Conservation (phyloP, 2,888 invertebrate species). For the Melanophora roralis region DNA sequence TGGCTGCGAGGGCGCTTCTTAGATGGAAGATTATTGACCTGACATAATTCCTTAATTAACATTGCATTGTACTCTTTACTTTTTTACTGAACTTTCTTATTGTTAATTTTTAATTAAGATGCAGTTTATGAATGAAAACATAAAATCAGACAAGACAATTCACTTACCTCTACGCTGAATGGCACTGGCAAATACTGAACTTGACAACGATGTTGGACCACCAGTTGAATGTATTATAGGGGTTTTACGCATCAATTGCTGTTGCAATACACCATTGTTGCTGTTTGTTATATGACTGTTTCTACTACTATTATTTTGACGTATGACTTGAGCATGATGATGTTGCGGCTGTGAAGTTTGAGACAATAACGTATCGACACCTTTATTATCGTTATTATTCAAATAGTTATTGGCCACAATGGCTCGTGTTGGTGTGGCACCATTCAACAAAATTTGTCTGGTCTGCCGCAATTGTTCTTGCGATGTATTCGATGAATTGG, state of each 20-base stretch:
- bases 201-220: slow-evolving; percentile 66
- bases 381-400: slow-evolving; percentile 72
- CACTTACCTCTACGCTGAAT: slow-evolving; percentile 72
- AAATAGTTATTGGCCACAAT: slow-evolving; percentile 76
- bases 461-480: slow-evolving; percentile 66
- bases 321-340: slow-evolving; percentile 66
- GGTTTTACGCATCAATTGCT: slow-evolving; percentile 72
- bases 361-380: slow-evolving; percentile 56
- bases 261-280: slow-evolving; percentile 66
- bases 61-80: too few species aligned
- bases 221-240: slow-evolving; percentile 73
- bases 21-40: too few species aligned
- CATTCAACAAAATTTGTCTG: slow-evolving; percentile 66
- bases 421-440: slow-evolving; percentile 70
- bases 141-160: too few species aligned
- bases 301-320: slow-evolving; percentile 60
- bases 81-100: too few species aligned
- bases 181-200: slow-evolving; percentile 70
- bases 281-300: slow-evolving; percentile 33
- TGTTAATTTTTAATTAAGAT: too few species aligned
- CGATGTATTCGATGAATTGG: slow-evolving; percentile 73
- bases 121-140: too few species aligned
- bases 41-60: too few species aligned
- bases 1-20: too few species aligned
- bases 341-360: slow-evolving; percentile 61